Percentiles rank a stretch among this genome's conserved stretches.
Evolutionary conservation across 2,888 invertebrate genomes (phyloP).

Genomic region (Allygus modestus): DNA sequence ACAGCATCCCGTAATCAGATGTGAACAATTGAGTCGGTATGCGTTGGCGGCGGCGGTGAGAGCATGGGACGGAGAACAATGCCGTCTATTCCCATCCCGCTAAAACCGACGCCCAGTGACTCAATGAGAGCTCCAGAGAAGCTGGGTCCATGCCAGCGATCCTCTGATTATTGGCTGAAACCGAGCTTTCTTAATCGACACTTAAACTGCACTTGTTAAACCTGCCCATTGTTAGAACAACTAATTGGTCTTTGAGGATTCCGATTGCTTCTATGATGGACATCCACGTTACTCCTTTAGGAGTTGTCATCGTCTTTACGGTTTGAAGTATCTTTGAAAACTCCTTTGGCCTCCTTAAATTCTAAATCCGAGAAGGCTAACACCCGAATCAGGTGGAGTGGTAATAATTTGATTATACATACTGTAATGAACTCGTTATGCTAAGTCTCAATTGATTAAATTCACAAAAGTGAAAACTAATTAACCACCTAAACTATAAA

Average conservation of each 20-base stretch:
- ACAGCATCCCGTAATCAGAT: conserved; percentile 1
- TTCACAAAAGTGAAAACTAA: too few relatives aligned
- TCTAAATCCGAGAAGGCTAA: too few relatives aligned
- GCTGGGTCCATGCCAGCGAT: background rate
- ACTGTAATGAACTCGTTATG: too few relatives aligned
- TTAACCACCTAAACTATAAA: too few relatives aligned
- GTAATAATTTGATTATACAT: too few relatives aligned
- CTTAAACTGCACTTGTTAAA: conserved; percentile 29
- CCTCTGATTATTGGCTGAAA: conserved; percentile 30
- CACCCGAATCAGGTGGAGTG: too few relatives aligned
- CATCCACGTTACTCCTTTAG: too few relatives aligned
- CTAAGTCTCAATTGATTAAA: too few relatives aligned
- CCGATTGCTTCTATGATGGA: too few relatives aligned
- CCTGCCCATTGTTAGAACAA: background rate
- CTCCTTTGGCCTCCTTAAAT: too few relatives aligned
- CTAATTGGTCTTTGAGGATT: background rate
- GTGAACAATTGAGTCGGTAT: conserved; percentile 23
- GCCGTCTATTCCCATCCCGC: conserved; percentile 51
- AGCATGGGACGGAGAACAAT: conserved; percentile 35
- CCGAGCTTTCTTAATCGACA: conserved; percentile 39
- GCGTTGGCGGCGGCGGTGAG: conserved; percentile 18
- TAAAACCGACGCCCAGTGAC: conserved; percentile 44
- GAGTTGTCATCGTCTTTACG: too few relatives aligned
- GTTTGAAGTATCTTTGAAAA: too few relatives aligned
- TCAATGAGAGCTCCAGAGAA: conserved; percentile 45